Conservation (phyloP, 1,140 invertebrate species). For the Meteorus sp. region DNA sequence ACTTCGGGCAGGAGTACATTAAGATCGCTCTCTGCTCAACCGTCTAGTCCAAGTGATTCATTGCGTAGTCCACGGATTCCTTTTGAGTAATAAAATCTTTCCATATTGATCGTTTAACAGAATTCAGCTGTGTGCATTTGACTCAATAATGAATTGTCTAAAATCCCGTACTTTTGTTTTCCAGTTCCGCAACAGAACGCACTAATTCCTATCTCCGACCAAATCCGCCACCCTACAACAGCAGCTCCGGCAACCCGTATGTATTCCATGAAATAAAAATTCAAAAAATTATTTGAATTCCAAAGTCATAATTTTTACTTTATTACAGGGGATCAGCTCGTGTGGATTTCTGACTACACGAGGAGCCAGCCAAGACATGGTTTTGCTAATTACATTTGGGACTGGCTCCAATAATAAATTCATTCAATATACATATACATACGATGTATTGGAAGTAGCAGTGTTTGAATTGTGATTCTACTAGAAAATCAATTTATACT, state of each 20-base stretch:
- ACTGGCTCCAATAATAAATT: conserved; percentile 2
- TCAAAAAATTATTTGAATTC: too few relatives aligned
- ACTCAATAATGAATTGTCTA: not conserved
- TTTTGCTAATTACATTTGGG: conserved; percentile 46
- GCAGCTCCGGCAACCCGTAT: conserved; percentile 51
- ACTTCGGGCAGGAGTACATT: conserved; percentile 46
- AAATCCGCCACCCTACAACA: conserved; percentile 54
- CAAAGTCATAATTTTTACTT: too few relatives aligned
- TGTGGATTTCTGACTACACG: conserved; percentile 57
- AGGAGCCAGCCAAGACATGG: conserved; percentile 57
- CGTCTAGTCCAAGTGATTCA: conserved; percentile 48
- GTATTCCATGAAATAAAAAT: too few relatives aligned
- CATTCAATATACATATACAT: not conserved
- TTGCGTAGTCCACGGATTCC: conserved; percentile 48
- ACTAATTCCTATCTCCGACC: conserved; percentile 53
- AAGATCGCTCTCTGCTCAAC: conserved; percentile 49
- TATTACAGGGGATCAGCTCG: conserved; percentile 40
- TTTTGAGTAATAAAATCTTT: not conserved
- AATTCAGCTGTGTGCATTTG: too few relatives aligned
- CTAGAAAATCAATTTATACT: too few relatives aligned
- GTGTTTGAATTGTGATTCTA: too few relatives aligned
- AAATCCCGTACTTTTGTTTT: conserved; percentile 3
- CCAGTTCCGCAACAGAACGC: conserved; percentile 35
- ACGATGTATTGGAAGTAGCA: too few relatives aligned
- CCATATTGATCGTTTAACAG: too few relatives aligned